A percentile compares a stretch with the other conserved stretches of the same genome.
phyloP scores from a whole-genome alignment of 2,113 vertebrate species.

The Trogon surrucura region DNA sequence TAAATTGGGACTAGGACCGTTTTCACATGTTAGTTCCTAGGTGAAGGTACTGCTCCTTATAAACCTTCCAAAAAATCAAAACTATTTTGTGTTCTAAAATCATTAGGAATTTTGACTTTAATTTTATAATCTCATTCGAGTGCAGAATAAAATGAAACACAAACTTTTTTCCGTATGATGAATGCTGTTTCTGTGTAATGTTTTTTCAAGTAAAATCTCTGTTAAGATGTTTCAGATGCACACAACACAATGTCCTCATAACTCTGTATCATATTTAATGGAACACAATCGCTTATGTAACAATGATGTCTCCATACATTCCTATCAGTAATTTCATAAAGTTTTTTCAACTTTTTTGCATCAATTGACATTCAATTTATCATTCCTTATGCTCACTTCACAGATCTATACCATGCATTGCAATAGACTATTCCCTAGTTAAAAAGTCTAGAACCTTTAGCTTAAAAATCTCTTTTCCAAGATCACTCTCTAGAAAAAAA shows the following conservation, averaged over 20 bases:
- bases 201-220: constrained; percentile 1
- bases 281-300: neutral
- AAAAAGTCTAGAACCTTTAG: neutral
- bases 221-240: neutral
- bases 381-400: neutral
- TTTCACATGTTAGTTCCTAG: neutral
- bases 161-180: neutral
- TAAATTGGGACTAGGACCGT: neutral
- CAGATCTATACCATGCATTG: neutral
- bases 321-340: neutral
- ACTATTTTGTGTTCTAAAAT: neutral
- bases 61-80: neutral
- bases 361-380: neutral
- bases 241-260: neutral
- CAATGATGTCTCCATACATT: neutral
- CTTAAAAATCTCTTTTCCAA: neutral
- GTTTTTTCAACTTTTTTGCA: neutral
- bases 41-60: neutral
- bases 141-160: neutral
- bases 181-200: neutral
- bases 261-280: neutral
- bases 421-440: neutral
- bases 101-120: neutral
- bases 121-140: neutral
- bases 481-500: too few species aligned